Percentiles rank a stretch among this genome's conserved stretches.
These are phyloP conservation scores for Drosophila mulleri DNA, from an alignment of 2,888 invertebrate genomes.

Conservation along the genomic window DNA sequence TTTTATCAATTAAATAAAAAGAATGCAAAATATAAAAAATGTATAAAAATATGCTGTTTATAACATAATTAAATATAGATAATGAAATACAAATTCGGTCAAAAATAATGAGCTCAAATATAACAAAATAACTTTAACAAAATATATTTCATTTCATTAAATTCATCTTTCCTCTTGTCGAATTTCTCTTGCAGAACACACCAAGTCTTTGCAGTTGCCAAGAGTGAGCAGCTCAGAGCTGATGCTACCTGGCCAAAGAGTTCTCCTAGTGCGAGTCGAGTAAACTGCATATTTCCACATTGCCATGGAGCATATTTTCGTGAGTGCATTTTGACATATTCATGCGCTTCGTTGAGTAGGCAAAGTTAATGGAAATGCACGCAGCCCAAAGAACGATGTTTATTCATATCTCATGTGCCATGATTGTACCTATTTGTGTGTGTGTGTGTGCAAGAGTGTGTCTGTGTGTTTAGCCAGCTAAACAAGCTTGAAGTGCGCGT, in stretches of 20 bases:
- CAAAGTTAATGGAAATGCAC: conserved; percentile 72
- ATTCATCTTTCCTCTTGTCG: too few relatives aligned
- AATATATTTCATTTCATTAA: too few relatives aligned
- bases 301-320: conserved; percentile 36
- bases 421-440: not conserved
- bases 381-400: conserved; percentile 41
- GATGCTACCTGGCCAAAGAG: conserved; percentile 6
- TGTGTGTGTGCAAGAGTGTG: not conserved
- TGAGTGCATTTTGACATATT: conserved; percentile 79
- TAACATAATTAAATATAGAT: too few relatives aligned
- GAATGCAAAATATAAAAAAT: too few relatives aligned
- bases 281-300: conserved; percentile 6
- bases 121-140: too few relatives aligned
- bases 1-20: too few relatives aligned
- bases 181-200: not conserved
- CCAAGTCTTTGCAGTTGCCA: not conserved
- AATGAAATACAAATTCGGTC: too few relatives aligned
- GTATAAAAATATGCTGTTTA: too few relatives aligned
- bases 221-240: not conserved
- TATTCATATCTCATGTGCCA: conserved; percentile 38
- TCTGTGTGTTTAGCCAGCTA: conserved; percentile 32
- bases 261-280: not conserved
- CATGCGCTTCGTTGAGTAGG: conserved; percentile 66
- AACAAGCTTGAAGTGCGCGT: conserved; percentile 43
- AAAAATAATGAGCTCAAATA: too few relatives aligned